A percentile compares a stretch with the other conserved stretches of the same genome.
These are phyloP conservation scores for Lithophane leautieri DNA, from an alignment of 2,888 invertebrate genomes.

Conservation along the genomic window DNA sequence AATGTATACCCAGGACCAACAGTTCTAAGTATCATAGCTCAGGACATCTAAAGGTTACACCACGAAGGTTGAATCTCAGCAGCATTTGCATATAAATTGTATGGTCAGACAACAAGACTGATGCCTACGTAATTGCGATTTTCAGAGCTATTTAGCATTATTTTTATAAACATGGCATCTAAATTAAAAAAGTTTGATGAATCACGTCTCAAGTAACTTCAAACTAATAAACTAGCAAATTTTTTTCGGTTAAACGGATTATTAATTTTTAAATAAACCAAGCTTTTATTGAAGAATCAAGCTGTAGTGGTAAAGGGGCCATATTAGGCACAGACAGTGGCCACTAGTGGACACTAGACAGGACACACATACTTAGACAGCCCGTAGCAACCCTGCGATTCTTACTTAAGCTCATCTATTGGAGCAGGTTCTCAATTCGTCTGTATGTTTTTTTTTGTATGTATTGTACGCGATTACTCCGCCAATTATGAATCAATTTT, in stretches of 20 bases:
- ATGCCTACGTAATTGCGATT: slow-evolving; percentile 25
- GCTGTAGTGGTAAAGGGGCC: too few species aligned
- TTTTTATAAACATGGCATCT: slow-evolving; percentile 41
- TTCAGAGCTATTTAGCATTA: slow-evolving; percentile 47
- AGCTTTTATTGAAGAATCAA: neutral
- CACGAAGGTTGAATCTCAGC: slow-evolving; percentile 18
- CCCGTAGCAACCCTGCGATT: too few species aligned
- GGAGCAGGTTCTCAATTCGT: too few species aligned
- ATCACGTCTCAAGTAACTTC: slow-evolving; percentile 7
- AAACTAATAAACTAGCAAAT: neutral
- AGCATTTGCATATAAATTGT: slow-evolving; percentile 59
- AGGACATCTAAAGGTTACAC: slow-evolving; percentile 6
- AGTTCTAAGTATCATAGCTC: neutral
- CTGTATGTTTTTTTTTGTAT: too few species aligned
- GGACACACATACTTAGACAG: too few species aligned
- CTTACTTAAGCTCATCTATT: too few species aligned
- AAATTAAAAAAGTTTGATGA: slow-evolving; percentile 47
- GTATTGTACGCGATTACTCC: too few species aligned
- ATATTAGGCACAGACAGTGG: too few species aligned
- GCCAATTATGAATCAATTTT: too few species aligned
- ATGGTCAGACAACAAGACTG: slow-evolving; percentile 7
- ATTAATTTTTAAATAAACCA: neutral
- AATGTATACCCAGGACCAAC: neutral
- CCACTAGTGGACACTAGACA: too few species aligned
- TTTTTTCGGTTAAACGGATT: neutral